These are phyloP conservation scores for Norana najaformis DNA, from an alignment of 2,888 invertebrate genomes.

Conservation along the genomic window DNA sequence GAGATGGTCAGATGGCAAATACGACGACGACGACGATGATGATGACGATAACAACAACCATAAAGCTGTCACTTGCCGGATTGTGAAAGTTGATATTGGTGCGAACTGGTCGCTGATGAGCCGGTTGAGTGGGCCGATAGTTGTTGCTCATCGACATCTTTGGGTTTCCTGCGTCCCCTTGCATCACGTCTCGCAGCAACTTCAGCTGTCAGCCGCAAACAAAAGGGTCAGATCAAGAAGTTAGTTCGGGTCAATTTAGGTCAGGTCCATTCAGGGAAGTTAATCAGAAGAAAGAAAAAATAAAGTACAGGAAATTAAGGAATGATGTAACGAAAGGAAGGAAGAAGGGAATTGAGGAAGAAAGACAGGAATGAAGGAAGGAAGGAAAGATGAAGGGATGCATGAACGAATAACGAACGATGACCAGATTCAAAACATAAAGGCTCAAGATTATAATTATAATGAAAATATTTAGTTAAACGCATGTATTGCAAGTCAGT, in stretches of 20 bases:
- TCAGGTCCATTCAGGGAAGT: neutral
- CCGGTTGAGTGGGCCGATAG: constrained; percentile 50
- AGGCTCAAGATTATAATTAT: too few species aligned
- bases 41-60: too few species aligned
- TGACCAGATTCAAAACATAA: too few species aligned
- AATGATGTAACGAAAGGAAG: too few species aligned
- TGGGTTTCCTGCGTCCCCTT: constrained; percentile 44
- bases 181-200: constrained; percentile 48
- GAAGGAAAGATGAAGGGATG: neutral
- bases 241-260: neutral
- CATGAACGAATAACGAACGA: neutral
- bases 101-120: constrained; percentile 50
- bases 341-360: neutral
- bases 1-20: neutral
- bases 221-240: neutral
- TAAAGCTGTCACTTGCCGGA: constrained; percentile 24
- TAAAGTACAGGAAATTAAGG: too few species aligned
- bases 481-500: too few species aligned
- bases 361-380: neutral
- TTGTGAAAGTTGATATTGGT: constrained; percentile 52
- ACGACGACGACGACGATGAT: too few species aligned
- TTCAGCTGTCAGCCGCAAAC: constrained; percentile 43
- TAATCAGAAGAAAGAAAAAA: neutral
- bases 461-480: too few species aligned
- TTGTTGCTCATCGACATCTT: constrained; percentile 52